phyloP scores from a whole-genome alignment of 2,888 invertebrate genomes.

The Cantharis rustica region DNA sequence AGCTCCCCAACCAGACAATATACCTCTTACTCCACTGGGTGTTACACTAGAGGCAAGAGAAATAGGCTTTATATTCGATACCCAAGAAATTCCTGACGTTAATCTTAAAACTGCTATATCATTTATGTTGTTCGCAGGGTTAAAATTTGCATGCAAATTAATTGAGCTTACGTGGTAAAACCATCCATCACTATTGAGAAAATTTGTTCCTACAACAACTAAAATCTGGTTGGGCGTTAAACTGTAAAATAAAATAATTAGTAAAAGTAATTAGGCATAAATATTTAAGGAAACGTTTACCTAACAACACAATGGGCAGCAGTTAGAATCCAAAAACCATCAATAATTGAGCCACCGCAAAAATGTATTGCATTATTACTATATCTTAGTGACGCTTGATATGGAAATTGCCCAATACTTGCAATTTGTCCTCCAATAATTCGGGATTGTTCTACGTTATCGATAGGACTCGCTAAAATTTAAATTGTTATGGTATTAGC shows the following conservation, averaged over 20 bases:
- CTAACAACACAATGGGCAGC: slow-evolving; percentile 58
- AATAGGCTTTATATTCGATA: not conserved
- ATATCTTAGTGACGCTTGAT: slow-evolving; percentile 56
- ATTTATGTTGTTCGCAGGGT: slow-evolving; percentile 38
- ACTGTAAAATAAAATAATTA: not conserved
- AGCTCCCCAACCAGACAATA: slow-evolving; percentile 27
- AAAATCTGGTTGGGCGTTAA: not conserved
- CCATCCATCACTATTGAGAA: slow-evolving; percentile 55
- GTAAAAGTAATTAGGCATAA: not conserved
- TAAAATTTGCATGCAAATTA: slow-evolving; percentile 55
- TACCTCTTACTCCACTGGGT: not conserved
- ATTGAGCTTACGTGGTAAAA: slow-evolving; percentile 51
- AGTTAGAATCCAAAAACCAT: slow-evolving; percentile 51
- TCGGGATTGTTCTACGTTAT: slow-evolving; percentile 23
- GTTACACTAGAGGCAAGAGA: not conserved
- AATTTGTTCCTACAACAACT: slow-evolving; percentile 60
- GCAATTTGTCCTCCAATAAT: slow-evolving; percentile 58
- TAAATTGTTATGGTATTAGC: no score
- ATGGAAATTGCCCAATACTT: slow-evolving; percentile 52
- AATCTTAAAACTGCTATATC: slow-evolving; percentile 33
- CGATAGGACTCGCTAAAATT: not conserved
- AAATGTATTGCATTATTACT: slow-evolving; percentile 48
- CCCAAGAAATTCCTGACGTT: not conserved
- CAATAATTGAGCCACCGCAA: slow-evolving; percentile 59
- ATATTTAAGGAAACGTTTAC: slow-evolving; percentile 44